Evolutionary conservation across 1,140 invertebrate species (phyloP).

Genomic region (Drosophila mayri): DNA sequence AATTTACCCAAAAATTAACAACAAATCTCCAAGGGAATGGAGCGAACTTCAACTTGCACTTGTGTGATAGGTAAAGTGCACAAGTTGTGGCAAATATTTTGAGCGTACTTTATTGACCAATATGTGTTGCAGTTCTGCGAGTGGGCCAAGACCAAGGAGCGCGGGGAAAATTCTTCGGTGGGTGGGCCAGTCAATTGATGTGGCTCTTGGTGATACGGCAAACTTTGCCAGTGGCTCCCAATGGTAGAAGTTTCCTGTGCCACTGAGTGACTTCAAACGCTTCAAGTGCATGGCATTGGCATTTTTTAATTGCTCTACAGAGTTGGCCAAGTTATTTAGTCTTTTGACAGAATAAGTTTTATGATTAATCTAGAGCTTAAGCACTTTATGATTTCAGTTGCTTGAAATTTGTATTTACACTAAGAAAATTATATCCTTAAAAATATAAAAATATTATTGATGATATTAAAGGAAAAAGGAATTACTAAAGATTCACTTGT

Average conservation of each 20-base stretch:
- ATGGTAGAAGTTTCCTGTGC: slow-evolving; percentile 25
- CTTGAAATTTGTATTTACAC: no score
- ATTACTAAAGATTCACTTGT: no score
- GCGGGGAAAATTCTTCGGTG: background rate
- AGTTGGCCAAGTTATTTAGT: slow-evolving; percentile 14
- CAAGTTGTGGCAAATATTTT: slow-evolving; percentile 73
- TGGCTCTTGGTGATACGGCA: slow-evolving; percentile 38
- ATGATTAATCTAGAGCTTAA: slow-evolving; percentile 10
- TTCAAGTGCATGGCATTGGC: slow-evolving; percentile 20
- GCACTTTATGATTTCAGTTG: background rate
- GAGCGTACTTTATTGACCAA: slow-evolving; percentile 76
- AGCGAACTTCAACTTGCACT: slow-evolving; percentile 31
- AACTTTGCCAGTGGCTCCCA: slow-evolving; percentile 23
- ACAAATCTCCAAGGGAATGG: slow-evolving; percentile 20
- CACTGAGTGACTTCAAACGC: slow-evolving; percentile 36
- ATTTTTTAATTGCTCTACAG: slow-evolving; percentile 41
- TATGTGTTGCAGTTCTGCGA: slow-evolving; percentile 53
- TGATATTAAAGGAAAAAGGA: no score
- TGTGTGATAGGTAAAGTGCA: slow-evolving; percentile 66
- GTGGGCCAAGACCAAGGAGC: background rate
- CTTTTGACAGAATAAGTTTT: slow-evolving; percentile 15
- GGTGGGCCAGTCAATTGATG: slow-evolving; percentile 34
- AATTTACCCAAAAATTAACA: slow-evolving; percentile 50
- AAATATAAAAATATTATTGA: no score
- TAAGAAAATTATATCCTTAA: no score